phyloP scores from a whole-genome alignment of 1,140 invertebrate genomes.

The Zaprionus taronus region DNA sequence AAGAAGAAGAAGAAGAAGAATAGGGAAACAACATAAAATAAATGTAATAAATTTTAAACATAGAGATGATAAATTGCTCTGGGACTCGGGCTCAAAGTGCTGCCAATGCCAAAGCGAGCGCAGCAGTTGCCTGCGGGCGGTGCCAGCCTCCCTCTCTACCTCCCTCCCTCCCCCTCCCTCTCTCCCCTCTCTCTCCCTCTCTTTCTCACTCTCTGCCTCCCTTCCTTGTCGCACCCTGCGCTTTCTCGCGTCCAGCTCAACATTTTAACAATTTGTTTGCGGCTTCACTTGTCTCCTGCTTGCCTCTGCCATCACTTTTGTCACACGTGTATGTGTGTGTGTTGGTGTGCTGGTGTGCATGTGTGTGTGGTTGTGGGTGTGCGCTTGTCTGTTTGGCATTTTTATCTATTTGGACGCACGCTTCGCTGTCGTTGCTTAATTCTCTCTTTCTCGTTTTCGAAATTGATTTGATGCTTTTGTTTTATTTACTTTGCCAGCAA shows the following conservation, averaged over 20 bases:
- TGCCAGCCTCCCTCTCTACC: neutral
- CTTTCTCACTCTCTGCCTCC: neutral
- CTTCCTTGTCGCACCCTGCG: conserved; percentile 13
- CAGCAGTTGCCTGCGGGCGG: conserved; percentile 22
- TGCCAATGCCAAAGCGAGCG: conserved; percentile 56
- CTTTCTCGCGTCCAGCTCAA: conserved; percentile 29
- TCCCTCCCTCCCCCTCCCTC: neutral
- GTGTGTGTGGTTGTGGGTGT: neutral
- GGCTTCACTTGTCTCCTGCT: conserved; percentile 59
- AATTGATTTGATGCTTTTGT: conserved; percentile 66
- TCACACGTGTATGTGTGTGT: conserved; percentile 27
- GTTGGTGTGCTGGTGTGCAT: neutral
- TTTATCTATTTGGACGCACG: conserved; percentile 75
- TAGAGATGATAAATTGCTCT: conserved; percentile 82
- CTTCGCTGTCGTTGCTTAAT: conserved; percentile 70
- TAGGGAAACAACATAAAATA: conserved; percentile 75
- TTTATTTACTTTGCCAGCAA: conserved; percentile 38
- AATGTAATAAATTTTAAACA: conserved; percentile 83
- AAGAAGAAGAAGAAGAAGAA: conserved; percentile 17
- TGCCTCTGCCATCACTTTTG: conserved; percentile 7
- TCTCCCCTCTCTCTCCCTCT: neutral
- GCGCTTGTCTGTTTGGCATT: conserved; percentile 52
- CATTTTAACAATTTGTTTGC: conserved; percentile 81
- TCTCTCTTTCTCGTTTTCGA: conserved; percentile 47
- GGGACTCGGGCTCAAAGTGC: conserved; percentile 70